Conservation (phyloP, 2,888 invertebrate genomes). For the Acanthacorydalis orientalis region DNA sequence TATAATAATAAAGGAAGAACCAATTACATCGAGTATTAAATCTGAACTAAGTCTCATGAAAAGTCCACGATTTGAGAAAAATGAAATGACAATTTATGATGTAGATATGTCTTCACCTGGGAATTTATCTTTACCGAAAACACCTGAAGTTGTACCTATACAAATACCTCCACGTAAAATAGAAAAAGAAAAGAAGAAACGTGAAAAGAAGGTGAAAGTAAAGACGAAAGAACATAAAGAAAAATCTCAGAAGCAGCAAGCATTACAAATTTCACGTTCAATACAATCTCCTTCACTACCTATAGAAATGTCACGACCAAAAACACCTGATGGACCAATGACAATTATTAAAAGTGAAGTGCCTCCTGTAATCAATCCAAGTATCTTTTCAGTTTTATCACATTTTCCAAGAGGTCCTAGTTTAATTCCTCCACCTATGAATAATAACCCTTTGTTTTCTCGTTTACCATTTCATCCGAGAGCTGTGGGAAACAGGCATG, state of each 20-base stretch:
- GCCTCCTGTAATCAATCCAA: slow-evolving; percentile 16
- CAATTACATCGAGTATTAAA: slow-evolving; percentile 13
- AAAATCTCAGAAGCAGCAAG: background rate
- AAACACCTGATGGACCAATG: slow-evolving; percentile 21
- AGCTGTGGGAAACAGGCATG: slow-evolving; percentile 27
- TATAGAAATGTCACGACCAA: slow-evolving; percentile 21
- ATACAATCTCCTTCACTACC: slow-evolving; percentile 7
- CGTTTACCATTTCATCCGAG: slow-evolving; percentile 26
- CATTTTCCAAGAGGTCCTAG: slow-evolving; percentile 35
- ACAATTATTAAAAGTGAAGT: slow-evolving; percentile 11
- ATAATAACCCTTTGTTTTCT: slow-evolving; percentile 30
- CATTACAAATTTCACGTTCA: slow-evolving; percentile 7
- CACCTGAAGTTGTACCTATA: slow-evolving; percentile 33
- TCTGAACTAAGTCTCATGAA: slow-evolving; percentile 19
- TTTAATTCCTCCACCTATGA: slow-evolving; percentile 39
- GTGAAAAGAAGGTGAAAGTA: slow-evolving; percentile 28
- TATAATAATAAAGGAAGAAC: slow-evolving; percentile 41
- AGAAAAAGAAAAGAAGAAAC: slow-evolving; percentile 37
- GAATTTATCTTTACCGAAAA: slow-evolving; percentile 36
- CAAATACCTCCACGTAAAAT: slow-evolving; percentile 37
- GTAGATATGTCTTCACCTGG: slow-evolving; percentile 32
- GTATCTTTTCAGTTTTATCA: slow-evolving; percentile 33
- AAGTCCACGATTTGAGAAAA: slow-evolving; percentile 23
- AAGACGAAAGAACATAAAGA: slow-evolving; percentile 12
- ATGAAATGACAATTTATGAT: slow-evolving; percentile 11